Evolutionary conservation across 2,888 invertebrate species (phyloP), one percentile per base, ranked within the genome.

Genomic region (Mesorhabditis belari): DNA sequence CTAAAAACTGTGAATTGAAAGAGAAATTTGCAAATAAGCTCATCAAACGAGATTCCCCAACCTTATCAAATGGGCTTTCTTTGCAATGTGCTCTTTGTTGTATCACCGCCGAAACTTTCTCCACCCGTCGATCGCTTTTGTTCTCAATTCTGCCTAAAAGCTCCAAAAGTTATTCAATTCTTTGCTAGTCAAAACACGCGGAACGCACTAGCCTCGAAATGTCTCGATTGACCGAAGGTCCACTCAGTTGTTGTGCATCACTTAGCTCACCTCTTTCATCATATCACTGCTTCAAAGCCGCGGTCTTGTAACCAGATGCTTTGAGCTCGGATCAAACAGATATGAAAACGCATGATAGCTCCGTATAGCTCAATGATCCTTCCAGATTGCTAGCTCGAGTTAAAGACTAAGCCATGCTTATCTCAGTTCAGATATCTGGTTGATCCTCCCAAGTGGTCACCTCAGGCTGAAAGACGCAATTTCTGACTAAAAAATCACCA

Each of bases 111-210:
- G 67, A 62, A 5, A 75, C 71, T 59, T 75, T 75, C 29, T 75
- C 75, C 53, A 75, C 67, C 21, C 74, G 62, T 23, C 71, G 55
- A 50, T 74, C 75, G 49, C 73, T 74, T 61, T 71, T 72, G 61
- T 75, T 75, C 49, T 75, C 75, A 35, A 75, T 73, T 60, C 70
- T 63, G 19, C 75, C 75, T 70, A 26, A 21, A 70, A 58, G 49
- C n/a, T 23, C 21, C n/a, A 28, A 52, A 52, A 35, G 17, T 59
- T 21, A 4, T 27, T 17, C 4, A n/a, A 26, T 54, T 9, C 5
- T 3, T 26, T 55, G 21, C 26, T n/a, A 21, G 28, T 49, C 52
- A 51, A 58, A 51, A 29, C 25, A 3, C 29, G 3, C 21, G 24
- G 28, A 35, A n/a, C n/a, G n/a, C n/a, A n/a, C n/a, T n/a, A n/a